These are phyloP conservation scores for Adoxophyes honmai DNA, from an alignment of 1,140 invertebrate species.

Conservation along the genomic window DNA sequence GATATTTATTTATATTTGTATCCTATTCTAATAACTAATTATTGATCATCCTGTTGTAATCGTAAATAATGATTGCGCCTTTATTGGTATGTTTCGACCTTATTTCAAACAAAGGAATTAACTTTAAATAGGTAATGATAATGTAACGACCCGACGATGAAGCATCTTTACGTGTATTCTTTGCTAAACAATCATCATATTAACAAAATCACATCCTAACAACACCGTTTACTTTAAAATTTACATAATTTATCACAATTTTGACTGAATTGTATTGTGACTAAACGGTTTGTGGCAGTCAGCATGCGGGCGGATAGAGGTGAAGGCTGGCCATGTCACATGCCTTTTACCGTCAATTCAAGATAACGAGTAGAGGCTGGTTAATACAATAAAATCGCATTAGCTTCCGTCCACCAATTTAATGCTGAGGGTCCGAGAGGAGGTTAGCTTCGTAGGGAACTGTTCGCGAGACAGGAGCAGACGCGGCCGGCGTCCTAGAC, in stretches of 20 bases:
- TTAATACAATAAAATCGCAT: slow-evolving; percentile 37
- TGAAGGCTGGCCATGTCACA: slow-evolving; percentile 21
- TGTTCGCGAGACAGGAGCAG: not conserved
- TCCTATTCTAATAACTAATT: too few relatives aligned
- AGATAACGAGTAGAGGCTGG: slow-evolving; percentile 21
- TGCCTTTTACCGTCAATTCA: slow-evolving; percentile 30
- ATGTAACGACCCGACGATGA: too few relatives aligned
- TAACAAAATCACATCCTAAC: slow-evolving; percentile 9
- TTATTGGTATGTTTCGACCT: too few relatives aligned
- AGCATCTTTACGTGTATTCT: not conserved
- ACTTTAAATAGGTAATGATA: too few relatives aligned
- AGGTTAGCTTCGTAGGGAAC: slow-evolving; percentile 4
- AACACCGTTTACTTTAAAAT: not conserved
- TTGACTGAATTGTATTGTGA: not conserved
- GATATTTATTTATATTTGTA: too few relatives aligned
- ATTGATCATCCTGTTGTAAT: too few relatives aligned
- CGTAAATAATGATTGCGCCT: too few relatives aligned
- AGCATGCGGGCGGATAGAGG: slow-evolving; percentile 27
- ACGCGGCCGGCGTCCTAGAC: slow-evolving; percentile 1
- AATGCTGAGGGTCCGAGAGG: slow-evolving; percentile 27
- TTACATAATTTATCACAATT: not conserved
- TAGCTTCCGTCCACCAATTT: slow-evolving; percentile 37
- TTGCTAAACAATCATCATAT: not conserved
- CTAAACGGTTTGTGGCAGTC: not conserved
- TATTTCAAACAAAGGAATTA: too few relatives aligned